A percentile compares a stretch with the other conserved stretches of the same genome.
phyloP scores from a whole-genome alignment of 2,888 invertebrate species.

The Ochropleura plecta region DNA sequence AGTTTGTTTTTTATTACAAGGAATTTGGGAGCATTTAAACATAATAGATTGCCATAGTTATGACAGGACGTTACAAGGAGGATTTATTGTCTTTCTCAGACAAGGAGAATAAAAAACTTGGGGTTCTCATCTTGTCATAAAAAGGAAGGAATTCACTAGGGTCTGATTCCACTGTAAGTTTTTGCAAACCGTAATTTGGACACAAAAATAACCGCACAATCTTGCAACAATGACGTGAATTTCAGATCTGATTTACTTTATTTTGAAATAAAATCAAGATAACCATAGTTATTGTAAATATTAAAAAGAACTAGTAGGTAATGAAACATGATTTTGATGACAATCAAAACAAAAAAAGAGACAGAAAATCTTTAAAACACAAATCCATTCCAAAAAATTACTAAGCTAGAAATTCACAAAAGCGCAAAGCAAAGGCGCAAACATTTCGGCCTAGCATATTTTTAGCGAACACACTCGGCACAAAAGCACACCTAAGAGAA shows the following conservation, averaged over 20 bases:
- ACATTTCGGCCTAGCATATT: constrained; percentile 45
- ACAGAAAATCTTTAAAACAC: background rate
- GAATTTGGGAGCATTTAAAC: constrained; percentile 52
- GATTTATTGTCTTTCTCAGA: constrained; percentile 40
- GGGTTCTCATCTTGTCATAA: constrained; percentile 9
- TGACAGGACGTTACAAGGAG: constrained; percentile 28
- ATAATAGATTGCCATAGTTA: constrained; percentile 52
- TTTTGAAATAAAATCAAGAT: background rate
- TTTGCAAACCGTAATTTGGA: background rate
- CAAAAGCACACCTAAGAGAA: constrained; percentile 72
- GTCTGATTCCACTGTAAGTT: background rate
- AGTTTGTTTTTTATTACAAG: constrained; percentile 55
- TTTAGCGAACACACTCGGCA: constrained; percentile 40
- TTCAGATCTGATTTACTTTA: background rate
- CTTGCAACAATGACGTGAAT: background rate
- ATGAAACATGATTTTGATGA: no score
- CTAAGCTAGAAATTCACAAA: constrained; percentile 6
- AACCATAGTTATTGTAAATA: background rate
- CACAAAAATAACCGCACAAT: background rate
- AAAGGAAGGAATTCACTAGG: constrained; percentile 4
- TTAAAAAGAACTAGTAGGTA: background rate
- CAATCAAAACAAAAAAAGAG: background rate
- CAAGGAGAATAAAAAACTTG: constrained; percentile 27
- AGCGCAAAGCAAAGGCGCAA: constrained; percentile 6
- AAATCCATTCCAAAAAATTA: background rate